Base-by-base conservation (phyloP, 2,888 invertebrate genomes). In the Danaus chrysippus region DNA sequence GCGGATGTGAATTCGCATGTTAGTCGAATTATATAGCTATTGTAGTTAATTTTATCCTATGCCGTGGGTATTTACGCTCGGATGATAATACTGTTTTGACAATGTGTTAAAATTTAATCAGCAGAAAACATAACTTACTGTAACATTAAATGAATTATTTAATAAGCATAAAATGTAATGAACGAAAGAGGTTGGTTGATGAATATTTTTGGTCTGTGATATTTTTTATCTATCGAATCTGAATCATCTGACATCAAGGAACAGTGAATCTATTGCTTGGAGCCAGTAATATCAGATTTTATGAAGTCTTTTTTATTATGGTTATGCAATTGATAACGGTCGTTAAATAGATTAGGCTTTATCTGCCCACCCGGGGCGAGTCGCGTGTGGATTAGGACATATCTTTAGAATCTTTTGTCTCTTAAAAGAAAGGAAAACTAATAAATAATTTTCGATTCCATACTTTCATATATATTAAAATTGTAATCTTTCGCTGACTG, bases 1-100 rank as follows among this genome's bases (percentile, higher is more conserved):
- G 42, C 60, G 58, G 56, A 60, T 62, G 56, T 58, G 53, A 58
- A 60, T 66, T 67, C 62, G 58, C 59, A 58, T 56, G 63, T 17
- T 44, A 59, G 11, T 64, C 64, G n/a, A 64, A 64, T 66, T 62
- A 41, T 58, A 56, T 61, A 59, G 60, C 60, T 54, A 17, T 60
- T 58, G 10, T 43, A 13, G 52, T 46, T 44, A 54, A 54, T 44
- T 52, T 19, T 58, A 46, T 58, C 15, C 17, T 49, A 60, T 43
- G 60, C 42, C 64, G 64, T 66, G 62, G 62, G 66, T 64, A 60
- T 60, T 56, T 57, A 58, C 62, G 58, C 56, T 60, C 56, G 60
- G 58, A 52, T 62, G 59, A 44, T 56, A 42, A 54, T 54, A 54
- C 56, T 60, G 54, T 53, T 61, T 46, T 54, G 34, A 46, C 42